Base-by-base conservation (phyloP, 2,888 invertebrate species). In the Anorthoa munda region DNA sequence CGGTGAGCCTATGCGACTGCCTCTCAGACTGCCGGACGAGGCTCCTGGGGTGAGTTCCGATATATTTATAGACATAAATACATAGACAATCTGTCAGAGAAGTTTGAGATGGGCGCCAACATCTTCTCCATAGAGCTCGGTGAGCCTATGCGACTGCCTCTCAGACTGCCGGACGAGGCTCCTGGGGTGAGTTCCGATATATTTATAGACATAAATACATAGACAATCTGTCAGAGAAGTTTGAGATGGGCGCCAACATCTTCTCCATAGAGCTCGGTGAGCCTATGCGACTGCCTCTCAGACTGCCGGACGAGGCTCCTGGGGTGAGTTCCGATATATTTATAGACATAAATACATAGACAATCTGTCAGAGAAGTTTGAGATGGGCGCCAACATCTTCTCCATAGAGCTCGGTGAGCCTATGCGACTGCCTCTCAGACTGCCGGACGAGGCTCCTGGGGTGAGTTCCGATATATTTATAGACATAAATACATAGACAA, bases 311-410 rank as follows among this genome's bases (percentile, higher is more conserved):
- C 60, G 93, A 92, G 46, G 90, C 92, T 0, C 82, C 85, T 7
- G 94, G 93, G 77, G 96, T 95, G 23, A 90, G 92, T 84, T 26
- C 0, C 2, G 13, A 18, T 17, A 31, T 50, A 18, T n/a, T 9
- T 15, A 26, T 15, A 39, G 39, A 9, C 39, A 39, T 39, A 39
- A 0, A 9, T 39, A 39, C 0, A 90, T 93, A 0, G 93, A 94
- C 15, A 95, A 96, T 55, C 82, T 96, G 50, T 92, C 92, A 17
- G 93, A 95, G 87, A 95, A 94, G 87, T 95, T 95, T 51, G 94
- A 94, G 79, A 94, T 96, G 95, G 96, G 96, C 0, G 95, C 93
- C 4, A 96, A 96, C 83, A 96, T 95, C 0, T 96, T 94, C 89
- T 92, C 93, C 15, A 92, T 96, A 0, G 94, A 95, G 60, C 81